Base-by-base conservation (phyloP, 2,888 invertebrate genomes). In the Amblyjoppa fuscipennis region DNA sequence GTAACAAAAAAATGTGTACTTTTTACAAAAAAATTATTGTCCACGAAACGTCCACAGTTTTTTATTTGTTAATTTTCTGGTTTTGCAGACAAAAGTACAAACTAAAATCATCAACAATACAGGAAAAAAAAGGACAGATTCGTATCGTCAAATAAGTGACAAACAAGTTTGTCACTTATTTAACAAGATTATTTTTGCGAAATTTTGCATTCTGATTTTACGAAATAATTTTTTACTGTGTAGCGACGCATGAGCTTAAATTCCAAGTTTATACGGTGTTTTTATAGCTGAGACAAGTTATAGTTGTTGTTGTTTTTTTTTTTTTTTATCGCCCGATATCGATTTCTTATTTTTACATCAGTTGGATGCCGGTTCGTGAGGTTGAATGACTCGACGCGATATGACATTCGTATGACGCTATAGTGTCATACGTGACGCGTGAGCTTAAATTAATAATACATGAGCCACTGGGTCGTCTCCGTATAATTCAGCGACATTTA, bases 361-460 rank as follows among this genome's bases (percentile, higher is more conserved):
- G 11, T 20, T 11, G 41, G 41, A 45, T 53, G 74, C 64, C 38
- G 73, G 56, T 49, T 73, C 71, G 28, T 49, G 64, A 78, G 74
- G 81, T 81, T 70, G 81, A 81, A 70, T 53, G 73, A 76, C 70
- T 20, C 69, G 6, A 68, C 1, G 11, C 51, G 75, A 79, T 70
- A 85, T 51, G 75, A 85, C 49, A 71, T 80, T 85, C 76, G 73
- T 74, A 82, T 69, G 80, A 83, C 76, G 85, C 82, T 45, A 31
- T 34, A 66, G 45, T 74, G 69, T 59, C 75, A 70, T 69, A 81
- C 70, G 78, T 68, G 84, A 79, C 75, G 69, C 64, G n/a, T 51
- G 68, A 68, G 61, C 81, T 45, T 75, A 88, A 88, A 91, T 93
- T 91, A 92, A 93, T 91, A 93, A 92, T 90, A 90, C 90, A 92